These are phyloP conservation scores for Lysandra bellargus DNA, from an alignment of 2,888 invertebrate species.

Conservation along the genomic window DNA sequence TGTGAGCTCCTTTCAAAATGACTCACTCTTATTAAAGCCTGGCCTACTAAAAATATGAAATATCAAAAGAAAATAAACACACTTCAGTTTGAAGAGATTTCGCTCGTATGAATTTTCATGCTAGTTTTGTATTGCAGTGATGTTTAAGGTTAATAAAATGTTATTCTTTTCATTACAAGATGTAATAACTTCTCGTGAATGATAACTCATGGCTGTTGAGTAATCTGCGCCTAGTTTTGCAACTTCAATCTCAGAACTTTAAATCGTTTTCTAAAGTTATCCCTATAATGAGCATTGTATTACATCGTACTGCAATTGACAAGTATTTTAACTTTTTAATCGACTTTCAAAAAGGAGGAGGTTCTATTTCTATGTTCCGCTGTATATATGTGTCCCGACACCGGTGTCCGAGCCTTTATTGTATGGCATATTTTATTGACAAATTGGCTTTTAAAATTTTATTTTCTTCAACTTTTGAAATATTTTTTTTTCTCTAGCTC, in stretches of 20 bases:
- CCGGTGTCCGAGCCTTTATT: too few species aligned
- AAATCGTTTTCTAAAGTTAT: background rate
- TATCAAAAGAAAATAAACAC: constrained; percentile 23
- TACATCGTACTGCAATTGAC: background rate
- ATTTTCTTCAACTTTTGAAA: too few species aligned
- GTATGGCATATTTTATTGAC: too few species aligned
- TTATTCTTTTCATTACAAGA: background rate
- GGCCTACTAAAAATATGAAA: constrained; percentile 22
- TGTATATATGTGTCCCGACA: too few species aligned
- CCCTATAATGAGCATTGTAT: background rate
- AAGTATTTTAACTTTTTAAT: background rate
- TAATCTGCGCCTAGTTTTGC: background rate
- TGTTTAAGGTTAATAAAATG: background rate
- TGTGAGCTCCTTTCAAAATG: constrained; percentile 28
- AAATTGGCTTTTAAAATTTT: too few species aligned
- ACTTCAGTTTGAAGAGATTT: constrained; percentile 12
- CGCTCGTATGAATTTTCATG: background rate
- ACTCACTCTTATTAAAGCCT: constrained; percentile 21
- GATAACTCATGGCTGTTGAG: background rate
- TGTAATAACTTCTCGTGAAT: background rate
- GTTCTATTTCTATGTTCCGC: too few species aligned
- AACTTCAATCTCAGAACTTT: background rate
- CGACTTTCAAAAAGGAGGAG: too few species aligned
- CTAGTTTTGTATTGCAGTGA: background rate
- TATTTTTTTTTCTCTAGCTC: too few species aligned